Conservation (phyloP, 2,113 vertebrate genomes). For the Amphiprion percula region DNA sequence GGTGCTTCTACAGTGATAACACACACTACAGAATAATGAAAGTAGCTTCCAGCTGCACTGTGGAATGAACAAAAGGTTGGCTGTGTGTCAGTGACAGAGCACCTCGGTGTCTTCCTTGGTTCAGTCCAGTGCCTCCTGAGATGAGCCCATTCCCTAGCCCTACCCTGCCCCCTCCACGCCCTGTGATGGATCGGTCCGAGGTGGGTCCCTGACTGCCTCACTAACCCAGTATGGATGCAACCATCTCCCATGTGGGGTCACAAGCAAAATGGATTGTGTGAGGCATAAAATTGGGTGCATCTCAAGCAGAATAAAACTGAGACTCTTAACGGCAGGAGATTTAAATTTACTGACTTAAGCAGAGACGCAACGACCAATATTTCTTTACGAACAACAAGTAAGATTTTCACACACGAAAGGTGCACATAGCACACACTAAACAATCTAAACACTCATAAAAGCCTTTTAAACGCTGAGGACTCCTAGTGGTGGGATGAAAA, state of each 20-base stretch:
- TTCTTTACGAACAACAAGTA: too few species aligned
- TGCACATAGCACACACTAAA: too few species aligned
- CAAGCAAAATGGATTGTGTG: constrained; percentile 14
- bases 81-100: constrained; percentile 74
- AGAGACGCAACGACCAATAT: too few species aligned
- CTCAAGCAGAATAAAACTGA: neutral
- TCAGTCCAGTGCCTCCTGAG: constrained; percentile 75
- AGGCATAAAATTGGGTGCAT: constrained; percentile 7
- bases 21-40: neutral
- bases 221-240: constrained; percentile 46
- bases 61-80: constrained; percentile 7
- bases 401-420: too few species aligned
- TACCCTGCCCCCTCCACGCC: constrained; percentile 12
- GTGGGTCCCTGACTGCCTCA: constrained; percentile 45
- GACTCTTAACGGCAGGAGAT: neutral
- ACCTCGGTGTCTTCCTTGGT: constrained; percentile 46
- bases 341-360: neutral
- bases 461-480: neutral
- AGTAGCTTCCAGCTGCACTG: constrained; percentile 11
- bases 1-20: neutral
- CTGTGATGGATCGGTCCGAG: constrained; percentile 64
- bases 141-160: constrained; percentile 64
- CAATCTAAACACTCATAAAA: too few species aligned
- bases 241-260: constrained; percentile 33
- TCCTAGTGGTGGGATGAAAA: neutral